These are phyloP conservation scores for Stenichneumon culpator DNA, from an alignment of 2,888 invertebrate species.

Conservation along the genomic window DNA sequence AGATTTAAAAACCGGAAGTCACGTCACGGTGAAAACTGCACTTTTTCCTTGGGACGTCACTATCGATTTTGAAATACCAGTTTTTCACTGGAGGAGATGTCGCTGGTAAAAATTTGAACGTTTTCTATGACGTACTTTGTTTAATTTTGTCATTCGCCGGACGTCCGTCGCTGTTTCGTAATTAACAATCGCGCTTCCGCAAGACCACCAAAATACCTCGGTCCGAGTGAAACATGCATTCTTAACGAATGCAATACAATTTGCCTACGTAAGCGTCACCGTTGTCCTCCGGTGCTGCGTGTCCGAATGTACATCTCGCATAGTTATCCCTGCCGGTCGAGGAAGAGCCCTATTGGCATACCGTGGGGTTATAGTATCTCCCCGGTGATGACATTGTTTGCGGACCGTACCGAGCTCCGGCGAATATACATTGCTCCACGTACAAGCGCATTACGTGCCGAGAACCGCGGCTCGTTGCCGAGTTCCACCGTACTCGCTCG, in stretches of 20 bases:
- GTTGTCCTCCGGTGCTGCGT: not conserved
- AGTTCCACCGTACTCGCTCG: slow-evolving; percentile 3
- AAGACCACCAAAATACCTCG: not conserved
- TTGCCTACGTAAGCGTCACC: not conserved
- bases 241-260: slow-evolving; percentile 12
- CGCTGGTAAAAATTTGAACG: too few species aligned
- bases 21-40: too few species aligned
- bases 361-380: slow-evolving; percentile 28
- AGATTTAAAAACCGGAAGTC: too few species aligned
- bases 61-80: too few species aligned
- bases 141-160: not conserved
- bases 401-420: slow-evolving; percentile 19
- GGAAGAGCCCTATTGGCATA: slow-evolving; percentile 43
- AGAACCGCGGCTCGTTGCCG: slow-evolving; percentile 16
- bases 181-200: not conserved
- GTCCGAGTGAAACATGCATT: not conserved
- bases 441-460: slow-evolving; percentile 19
- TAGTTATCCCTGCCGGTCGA: slow-evolving; percentile 16
- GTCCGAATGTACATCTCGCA: slow-evolving; percentile 18
- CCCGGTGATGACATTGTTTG: slow-evolving; percentile 49
- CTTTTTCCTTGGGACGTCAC: too few species aligned
- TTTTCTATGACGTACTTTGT: too few species aligned
- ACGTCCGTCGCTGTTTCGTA: not conserved
- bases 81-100: too few species aligned
- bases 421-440: slow-evolving; percentile 26